phyloP scores from a whole-genome alignment of 2,888 invertebrate species.

The Muschampia plurimacula region DNA sequence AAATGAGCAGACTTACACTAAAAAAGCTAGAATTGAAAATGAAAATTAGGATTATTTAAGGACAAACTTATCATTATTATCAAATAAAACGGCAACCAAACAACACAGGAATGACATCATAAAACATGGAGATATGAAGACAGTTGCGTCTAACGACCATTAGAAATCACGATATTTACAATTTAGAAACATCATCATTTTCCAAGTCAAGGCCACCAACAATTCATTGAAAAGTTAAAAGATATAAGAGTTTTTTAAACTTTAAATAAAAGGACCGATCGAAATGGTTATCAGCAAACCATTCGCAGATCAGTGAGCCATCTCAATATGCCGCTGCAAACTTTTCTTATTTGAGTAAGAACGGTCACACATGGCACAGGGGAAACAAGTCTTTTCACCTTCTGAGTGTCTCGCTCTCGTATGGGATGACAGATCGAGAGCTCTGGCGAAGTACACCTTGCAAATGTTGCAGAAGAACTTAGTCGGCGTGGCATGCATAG shows the following conservation, averaged over 20 bases:
- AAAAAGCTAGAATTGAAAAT: constrained; percentile 51
- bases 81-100: constrained; percentile 54
- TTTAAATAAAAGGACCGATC: not conserved
- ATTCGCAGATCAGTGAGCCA: constrained; percentile 73
- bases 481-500: constrained; percentile 81
- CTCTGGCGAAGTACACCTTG: constrained; percentile 80
- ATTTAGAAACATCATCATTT: constrained; percentile 20
- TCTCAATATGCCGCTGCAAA: constrained; percentile 83
- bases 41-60: constrained; percentile 37
- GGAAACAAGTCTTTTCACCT: constrained; percentile 84
- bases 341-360: constrained; percentile 84
- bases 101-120: constrained; percentile 65
- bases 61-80: constrained; percentile 50
- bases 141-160: constrained; percentile 38
- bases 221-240: constrained; percentile 22
- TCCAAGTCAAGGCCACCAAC: constrained; percentile 30
- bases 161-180: constrained; percentile 29
- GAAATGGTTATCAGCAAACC: not conserved
- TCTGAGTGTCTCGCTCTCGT: constrained; percentile 80
- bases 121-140: constrained; percentile 37
- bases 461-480: constrained; percentile 86
- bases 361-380: constrained; percentile 85
- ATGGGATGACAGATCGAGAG: constrained; percentile 77
- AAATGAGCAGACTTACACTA: constrained; percentile 71
- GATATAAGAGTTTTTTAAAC: not conserved